Base-by-base conservation (phyloP, 2,113 vertebrate genomes). In the Rhadina sibilatrix region DNA sequence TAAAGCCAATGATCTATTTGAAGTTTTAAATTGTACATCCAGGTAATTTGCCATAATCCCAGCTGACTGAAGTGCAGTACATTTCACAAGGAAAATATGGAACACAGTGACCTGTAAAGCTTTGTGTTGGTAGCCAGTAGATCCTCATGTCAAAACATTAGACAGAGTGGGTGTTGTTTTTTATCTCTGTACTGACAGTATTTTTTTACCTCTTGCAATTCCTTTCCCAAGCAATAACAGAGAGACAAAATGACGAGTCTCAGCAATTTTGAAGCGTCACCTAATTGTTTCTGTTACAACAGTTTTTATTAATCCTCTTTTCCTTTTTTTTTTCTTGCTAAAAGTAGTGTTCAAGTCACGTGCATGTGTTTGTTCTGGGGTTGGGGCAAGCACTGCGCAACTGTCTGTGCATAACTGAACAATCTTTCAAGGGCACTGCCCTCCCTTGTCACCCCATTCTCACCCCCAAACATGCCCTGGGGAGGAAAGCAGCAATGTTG, bases 101-200 rank as follows among this genome's bases (percentile, higher is more conserved):
- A 97, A 89, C 95, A 96, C 9, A 38, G 87, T 96, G 97, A 97
- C 96, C 97, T 87, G 57, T 83, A 90, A 74, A 95, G 94, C 87
- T 95, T 84, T 93, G 69, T 92, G 75, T 47, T 87, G 60, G 74
- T 83, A 89, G 91, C 81, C 75, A 78, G n/a, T 63, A 71, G 81
- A 92, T 94, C 96, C 86, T 97, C 88, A 84, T 94, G 89, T 94
- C 95, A 95, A 93, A 96, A 97, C 94, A 97, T 97, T 92, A 95
- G 96, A 96, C 71, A 95, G 83, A 93, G 75, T 93, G 96, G 92
- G 95, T 84, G 86, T 68, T 89, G 71, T 2, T 63, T 96, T 97
- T 71, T 49, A 6, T 21, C 83, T 83, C 78, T 8, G 11, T 53
- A 50, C 77, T 85, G 82, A 65, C 88, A 77, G 33, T 76, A 86